Evolutionary conservation across 2,113 vertebrate genomes (phyloP).

Genomic region (Hydrolagus affinis): DNA sequence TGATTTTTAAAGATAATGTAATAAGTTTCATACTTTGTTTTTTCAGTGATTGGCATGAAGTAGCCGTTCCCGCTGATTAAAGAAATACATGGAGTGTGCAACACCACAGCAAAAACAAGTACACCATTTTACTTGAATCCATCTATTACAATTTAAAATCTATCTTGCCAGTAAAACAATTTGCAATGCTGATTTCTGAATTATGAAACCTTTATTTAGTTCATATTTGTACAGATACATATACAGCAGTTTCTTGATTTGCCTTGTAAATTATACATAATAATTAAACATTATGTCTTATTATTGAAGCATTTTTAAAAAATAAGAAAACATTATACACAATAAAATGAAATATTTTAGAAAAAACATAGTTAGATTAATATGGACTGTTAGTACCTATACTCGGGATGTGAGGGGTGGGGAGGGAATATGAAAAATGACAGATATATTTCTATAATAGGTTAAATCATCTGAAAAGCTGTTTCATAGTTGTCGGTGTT

Average conservation of each 20-base stretch:
- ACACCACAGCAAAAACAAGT: neutral
- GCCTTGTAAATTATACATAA: slow-evolving; percentile 15
- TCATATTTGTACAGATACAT: slow-evolving; percentile 22
- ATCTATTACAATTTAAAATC: too few relatives aligned
- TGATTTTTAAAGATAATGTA: too few relatives aligned
- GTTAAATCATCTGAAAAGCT: neutral
- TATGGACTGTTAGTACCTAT: neutral
- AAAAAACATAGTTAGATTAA: slow-evolving; percentile 5
- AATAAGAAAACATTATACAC: neutral
- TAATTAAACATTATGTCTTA: neutral
- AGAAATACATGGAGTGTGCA: neutral
- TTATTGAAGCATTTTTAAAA: neutral
- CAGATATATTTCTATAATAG: neutral
- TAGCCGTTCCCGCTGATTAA: neutral
- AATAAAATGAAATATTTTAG: neutral
- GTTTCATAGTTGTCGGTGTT: neutral
- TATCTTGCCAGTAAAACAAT: neutral
- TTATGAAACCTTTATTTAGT: slow-evolving; percentile 22
- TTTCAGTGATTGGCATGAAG: neutral
- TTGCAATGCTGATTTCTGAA: neutral
- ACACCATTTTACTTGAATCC: neutral
- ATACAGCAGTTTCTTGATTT: slow-evolving; percentile 17
- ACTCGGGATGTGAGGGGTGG: neutral
- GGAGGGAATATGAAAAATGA: neutral
- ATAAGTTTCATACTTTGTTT: neutral